Evolutionary conservation across 2,888 invertebrate genomes (phyloP).

Genomic region (Trichacis sp.): DNA sequence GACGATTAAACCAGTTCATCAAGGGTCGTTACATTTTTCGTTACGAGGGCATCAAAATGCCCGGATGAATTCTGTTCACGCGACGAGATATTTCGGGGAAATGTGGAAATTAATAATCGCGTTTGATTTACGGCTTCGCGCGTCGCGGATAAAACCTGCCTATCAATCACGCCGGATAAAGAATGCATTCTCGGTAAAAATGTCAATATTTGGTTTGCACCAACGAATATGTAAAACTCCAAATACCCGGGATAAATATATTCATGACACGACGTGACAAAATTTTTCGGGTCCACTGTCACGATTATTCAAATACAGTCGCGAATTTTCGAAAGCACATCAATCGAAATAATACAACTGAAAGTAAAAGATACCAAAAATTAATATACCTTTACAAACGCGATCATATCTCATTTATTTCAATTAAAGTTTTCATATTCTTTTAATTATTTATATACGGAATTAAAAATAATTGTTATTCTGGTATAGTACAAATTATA

Average conservation of each 20-base stretch:
- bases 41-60: not conserved
- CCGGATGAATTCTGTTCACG: not conserved
- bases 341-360: no score
- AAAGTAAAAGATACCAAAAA: no score
- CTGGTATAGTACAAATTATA: no score
- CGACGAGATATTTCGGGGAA: not conserved
- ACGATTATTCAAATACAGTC: no score
- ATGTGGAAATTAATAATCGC: not conserved
- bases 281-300: no score
- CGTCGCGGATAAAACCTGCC: not conserved
- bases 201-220: not conserved
- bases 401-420: no score
- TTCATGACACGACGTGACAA: not conserved
- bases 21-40: not conserved
- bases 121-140: not conserved
- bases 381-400: no score
- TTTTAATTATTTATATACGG: no score
- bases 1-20: not conserved
- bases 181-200: not conserved
- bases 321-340: no score
- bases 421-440: no score
- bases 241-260: not conserved
- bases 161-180: conserved; percentile 1
- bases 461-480: no score
- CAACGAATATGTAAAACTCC: not conserved